These are phyloP conservation scores for Uloborus plumipes DNA, from an alignment of 2,888 invertebrate species.

Conservation along the genomic window DNA sequence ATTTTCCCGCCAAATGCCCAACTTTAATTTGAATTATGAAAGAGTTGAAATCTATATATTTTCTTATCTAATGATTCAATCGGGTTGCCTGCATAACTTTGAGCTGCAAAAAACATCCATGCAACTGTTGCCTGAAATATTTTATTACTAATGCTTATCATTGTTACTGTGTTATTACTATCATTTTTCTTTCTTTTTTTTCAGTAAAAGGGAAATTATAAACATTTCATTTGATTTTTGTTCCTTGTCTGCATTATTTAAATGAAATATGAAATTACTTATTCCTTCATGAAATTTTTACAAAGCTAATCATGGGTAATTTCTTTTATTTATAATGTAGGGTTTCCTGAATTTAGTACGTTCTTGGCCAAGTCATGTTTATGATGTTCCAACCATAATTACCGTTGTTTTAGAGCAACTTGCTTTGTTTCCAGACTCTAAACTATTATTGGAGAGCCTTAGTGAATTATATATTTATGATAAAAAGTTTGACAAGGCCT, in stretches of 20 bases:
- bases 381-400: conserved; percentile 85
- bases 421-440: conserved; percentile 77
- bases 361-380: conserved; percentile 86
- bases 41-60: too few species aligned
- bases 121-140: neutral
- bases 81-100: neutral
- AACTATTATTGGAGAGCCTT: conserved; percentile 83
- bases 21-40: too few species aligned
- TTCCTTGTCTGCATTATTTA: neutral
- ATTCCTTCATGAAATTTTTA: neutral
- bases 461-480: conserved; percentile 90
- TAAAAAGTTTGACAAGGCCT: conserved; percentile 89
- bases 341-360: conserved; percentile 86
- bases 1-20: too few species aligned
- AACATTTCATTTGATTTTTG: neutral
- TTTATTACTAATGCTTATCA: neutral
- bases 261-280: neutral
- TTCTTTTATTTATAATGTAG: conserved; percentile 32
- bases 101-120: neutral
- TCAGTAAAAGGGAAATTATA: neutral
- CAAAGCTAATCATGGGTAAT: neutral
- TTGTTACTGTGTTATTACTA: neutral
- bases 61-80: too few species aligned
- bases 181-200: neutral
- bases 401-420: conserved; percentile 88